Base-by-base conservation (phyloP, 2,888 invertebrate species). In the Calliopum simillimum region DNA sequence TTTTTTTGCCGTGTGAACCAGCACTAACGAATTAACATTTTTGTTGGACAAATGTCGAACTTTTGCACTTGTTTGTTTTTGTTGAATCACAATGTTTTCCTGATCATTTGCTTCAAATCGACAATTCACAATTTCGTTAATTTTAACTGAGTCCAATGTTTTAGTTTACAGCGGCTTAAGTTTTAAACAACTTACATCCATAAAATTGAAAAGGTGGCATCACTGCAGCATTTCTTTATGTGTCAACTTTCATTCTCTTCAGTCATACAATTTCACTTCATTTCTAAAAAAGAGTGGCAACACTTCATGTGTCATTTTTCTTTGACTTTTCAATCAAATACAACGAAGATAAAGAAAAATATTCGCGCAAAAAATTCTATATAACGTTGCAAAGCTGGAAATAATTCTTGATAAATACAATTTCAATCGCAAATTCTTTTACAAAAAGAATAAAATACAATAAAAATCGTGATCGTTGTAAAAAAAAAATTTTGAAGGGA, bases 321-420 rank as follows among this genome's bases (percentile, higher is more conserved):
- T 70, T 63, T 70, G 47, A 68, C 61, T 59, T 63, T 66, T 66
- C 46, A 19, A 51, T 59, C 53, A 61, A 64, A 59, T 67, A 69
- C 49, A 21, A 19, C 44, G 51, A 66, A 33, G 8, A 33, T 33
- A n/a, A 43, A 49, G 59, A n/a, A 25, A 68, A 62, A 13, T 23
- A 43, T 68, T 70, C 69, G 64, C 70, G 58, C 44, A 73, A 51
- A 66, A 69, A 61, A 66, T 58, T 47, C 47, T 25, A 47, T 56
- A 41, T 12, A 19, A 16, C 47, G 41, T 46, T 67, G 59, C 49
- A 19, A 49, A 43, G 43, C 25, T 47, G 21, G 23, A 66, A 56
- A 56, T 58, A 11, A 67, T 33, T 59, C 14, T 4, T 46, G 47
- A 59, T 49, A 21, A 67, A 23, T 33, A 33, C 19, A 67, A 41